phyloP scores from a whole-genome alignment of 2,888 invertebrate genomes.

The Tupiocoris notatus region DNA sequence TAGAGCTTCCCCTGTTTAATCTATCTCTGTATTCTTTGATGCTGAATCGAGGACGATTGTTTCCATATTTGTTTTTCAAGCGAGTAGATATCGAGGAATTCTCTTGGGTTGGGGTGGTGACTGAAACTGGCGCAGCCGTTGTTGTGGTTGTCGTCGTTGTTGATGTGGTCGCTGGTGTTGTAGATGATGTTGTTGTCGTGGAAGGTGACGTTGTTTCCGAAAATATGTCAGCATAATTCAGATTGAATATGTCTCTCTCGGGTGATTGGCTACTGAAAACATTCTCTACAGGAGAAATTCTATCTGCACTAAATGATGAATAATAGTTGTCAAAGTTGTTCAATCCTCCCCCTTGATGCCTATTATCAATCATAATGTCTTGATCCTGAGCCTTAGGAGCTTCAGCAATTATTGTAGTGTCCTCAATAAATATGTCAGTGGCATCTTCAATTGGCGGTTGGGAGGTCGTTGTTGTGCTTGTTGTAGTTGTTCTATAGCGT shows the following conservation, averaged over 20 bases:
- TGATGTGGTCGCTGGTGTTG: conserved; percentile 49
- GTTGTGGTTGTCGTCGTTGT: conserved; percentile 43
- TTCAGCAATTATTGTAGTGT: conserved; percentile 31
- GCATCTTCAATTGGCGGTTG: conserved; percentile 24
- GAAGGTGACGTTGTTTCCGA: conserved; percentile 40
- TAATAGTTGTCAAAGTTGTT: conserved; percentile 11
- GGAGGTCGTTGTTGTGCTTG: conserved; percentile 44
- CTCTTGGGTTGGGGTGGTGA: conserved; percentile 22
- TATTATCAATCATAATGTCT: background rate
- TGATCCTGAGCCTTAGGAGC: background rate
- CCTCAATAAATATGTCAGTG: conserved; percentile 17
- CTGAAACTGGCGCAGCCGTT: conserved; percentile 28
- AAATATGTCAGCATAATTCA: conserved; percentile 41
- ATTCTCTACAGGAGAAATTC: background rate
- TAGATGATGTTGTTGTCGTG: conserved; percentile 46
- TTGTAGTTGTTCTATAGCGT: conserved; percentile 36
- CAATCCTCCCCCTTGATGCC: background rate
- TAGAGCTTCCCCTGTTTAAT: conserved; percentile 53
- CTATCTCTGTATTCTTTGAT: conserved; percentile 66
- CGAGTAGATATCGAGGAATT: conserved; percentile 38
- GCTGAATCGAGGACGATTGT: conserved; percentile 66
- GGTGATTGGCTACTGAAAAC: conserved; percentile 13
- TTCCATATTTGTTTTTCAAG: conserved; percentile 48
- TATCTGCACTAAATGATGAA: conserved; percentile 7
- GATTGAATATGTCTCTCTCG: conserved; percentile 11